Conservation (phyloP, 2,113 vertebrate species). For the Oncorhynchus keta region DNA sequence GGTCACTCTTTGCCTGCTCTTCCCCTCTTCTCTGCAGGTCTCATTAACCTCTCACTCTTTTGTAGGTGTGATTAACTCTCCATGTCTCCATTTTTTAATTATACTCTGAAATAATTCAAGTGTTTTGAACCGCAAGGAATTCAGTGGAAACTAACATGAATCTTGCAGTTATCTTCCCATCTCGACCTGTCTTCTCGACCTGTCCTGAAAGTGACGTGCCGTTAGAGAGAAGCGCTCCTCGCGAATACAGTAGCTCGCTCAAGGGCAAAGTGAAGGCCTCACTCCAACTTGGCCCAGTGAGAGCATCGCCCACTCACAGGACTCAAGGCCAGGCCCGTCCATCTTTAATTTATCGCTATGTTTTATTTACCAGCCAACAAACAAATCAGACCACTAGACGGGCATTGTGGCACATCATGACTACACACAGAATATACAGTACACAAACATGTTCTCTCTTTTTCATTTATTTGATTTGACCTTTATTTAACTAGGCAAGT, state of each 20-base stretch:
- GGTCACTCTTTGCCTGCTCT: background rate
- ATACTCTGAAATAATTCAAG: no score
- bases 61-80: background rate
- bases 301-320: background rate
- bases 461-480: no score
- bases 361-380: constrained; percentile 57
- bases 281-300: background rate
- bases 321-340: constrained; percentile 19
- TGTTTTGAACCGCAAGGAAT: no score
- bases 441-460: background rate
- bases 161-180: no score
- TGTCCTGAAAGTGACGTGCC: no score
- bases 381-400: constrained; percentile 9
- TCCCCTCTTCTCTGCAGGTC: background rate
- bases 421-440: background rate
- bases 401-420: background rate
- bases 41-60: constrained; percentile 8
- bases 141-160: no score
- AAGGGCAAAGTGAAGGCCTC: constrained; percentile 23
- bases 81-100: no score
- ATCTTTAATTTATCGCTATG: constrained; percentile 62
- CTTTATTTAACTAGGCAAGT: no score
- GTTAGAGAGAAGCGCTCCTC: no score
- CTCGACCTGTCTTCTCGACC: no score
- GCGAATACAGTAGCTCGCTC: background rate